These are phyloP conservation scores for Thyatira batis DNA, from an alignment of 2,888 invertebrate genomes.

Conservation along the genomic window DNA sequence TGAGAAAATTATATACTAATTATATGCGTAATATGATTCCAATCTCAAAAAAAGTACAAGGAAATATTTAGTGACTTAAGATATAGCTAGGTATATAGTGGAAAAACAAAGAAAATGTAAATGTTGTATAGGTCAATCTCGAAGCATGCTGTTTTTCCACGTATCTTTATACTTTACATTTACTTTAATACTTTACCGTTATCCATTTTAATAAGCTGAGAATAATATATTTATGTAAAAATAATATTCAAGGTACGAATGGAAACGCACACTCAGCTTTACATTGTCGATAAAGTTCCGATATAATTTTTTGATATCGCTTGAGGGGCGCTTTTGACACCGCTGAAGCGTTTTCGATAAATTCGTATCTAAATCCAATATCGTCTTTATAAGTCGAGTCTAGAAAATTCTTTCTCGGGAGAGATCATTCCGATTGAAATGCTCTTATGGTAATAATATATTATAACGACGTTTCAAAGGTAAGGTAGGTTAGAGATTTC, in stretches of 20 bases:
- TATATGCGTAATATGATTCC: no score
- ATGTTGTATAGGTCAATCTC: no score
- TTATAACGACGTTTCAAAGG: neutral
- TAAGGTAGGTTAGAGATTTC: neutral
- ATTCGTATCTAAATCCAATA: constrained; percentile 73
- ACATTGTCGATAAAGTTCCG: constrained; percentile 67
- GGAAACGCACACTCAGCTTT: constrained; percentile 36
- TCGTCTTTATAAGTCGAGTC: constrained; percentile 40
- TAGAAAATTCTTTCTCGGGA: constrained; percentile 39
- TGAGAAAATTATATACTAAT: no score
- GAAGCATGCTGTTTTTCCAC: no score
- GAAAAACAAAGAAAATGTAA: no score
- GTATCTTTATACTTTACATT: no score
- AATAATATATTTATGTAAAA: constrained; percentile 20
- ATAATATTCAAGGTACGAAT: constrained; percentile 31
- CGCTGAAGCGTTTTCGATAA: constrained; percentile 63
- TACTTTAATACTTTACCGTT: no score
- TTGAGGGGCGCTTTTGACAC: constrained; percentile 60
- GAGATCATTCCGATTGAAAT: constrained; percentile 56
- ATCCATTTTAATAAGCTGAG: no score
- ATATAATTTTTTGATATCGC: constrained; percentile 74
- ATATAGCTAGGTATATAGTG: no score
- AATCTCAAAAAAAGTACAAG: no score
- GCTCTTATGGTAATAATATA: constrained; percentile 48
- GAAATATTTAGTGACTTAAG: no score